Percentiles rank a stretch among this genome's conserved stretches.
phyloP scores from a whole-genome alignment of 2,797 vertebrate genomes.

The Menidia menidia region DNA sequence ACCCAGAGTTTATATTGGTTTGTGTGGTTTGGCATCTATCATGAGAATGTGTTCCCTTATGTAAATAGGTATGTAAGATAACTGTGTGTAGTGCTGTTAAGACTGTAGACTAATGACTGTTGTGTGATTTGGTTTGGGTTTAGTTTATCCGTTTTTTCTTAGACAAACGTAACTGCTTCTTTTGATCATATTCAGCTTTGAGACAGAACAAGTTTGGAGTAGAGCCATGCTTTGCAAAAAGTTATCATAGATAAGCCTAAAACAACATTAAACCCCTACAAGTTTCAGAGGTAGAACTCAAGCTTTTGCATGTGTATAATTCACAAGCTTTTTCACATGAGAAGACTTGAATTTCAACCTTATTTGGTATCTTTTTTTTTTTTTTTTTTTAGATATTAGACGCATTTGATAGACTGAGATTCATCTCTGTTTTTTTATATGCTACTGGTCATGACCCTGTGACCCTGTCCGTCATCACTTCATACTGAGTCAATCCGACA shows the following conservation, averaged over 20 bases:
- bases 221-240: neutral
- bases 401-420: neutral
- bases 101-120: neutral
- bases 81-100: neutral
- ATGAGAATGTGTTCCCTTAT: conserved; percentile 31
- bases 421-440: conserved; percentile 6
- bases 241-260: neutral
- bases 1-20: conserved; percentile 29
- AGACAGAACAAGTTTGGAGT: neutral
- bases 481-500: conserved; percentile 19
- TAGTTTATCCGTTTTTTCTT: neutral
- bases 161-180: neutral
- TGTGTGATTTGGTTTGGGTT: conserved; percentile 3
- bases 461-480: conserved; percentile 12
- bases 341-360: neutral
- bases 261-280: neutral
- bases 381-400: neutral
- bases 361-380: neutral
- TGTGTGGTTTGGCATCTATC: conserved; percentile 22
- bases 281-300: neutral
- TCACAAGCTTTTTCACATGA: neutral
- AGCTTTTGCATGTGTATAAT: neutral
- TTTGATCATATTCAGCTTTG: neutral
- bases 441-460: conserved; percentile 11
- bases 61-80: conserved; percentile 8